Conservation (phyloP, 2,113 vertebrate genomes). For the Acanthochromis polyacanthus region DNA sequence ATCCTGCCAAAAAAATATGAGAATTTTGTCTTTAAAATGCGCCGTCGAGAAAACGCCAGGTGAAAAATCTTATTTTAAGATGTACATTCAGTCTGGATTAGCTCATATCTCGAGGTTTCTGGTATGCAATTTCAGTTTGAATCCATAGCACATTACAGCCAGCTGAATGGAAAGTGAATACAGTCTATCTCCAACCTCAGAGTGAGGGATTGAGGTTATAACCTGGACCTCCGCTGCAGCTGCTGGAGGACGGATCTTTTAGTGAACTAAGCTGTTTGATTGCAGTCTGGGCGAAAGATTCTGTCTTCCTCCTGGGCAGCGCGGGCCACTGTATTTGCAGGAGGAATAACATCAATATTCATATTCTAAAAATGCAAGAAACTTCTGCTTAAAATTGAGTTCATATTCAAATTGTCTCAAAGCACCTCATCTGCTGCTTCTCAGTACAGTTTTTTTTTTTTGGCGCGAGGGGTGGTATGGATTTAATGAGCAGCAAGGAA, state of each 20-base stretch:
- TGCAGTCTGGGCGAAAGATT: conserved; percentile 16
- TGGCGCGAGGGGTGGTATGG: neutral
- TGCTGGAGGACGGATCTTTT: conserved; percentile 22
- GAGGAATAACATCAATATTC: conserved; percentile 37
- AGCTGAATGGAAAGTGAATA: conserved; percentile 59
- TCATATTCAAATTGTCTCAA: conserved; percentile 8
- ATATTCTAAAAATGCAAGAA: neutral
- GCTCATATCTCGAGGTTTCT: conserved; percentile 35
- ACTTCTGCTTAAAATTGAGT: conserved; percentile 10
- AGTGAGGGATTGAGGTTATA: conserved; percentile 73
- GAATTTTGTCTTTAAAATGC: neutral
- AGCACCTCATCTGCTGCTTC: neutral
- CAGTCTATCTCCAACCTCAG: conserved; percentile 54
- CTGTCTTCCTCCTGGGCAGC: neutral
- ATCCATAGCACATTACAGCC: conserved; percentile 46
- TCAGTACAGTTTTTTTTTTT: neutral
- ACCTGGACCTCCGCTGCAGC: conserved; percentile 53
- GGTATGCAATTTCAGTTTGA: conserved; percentile 50
- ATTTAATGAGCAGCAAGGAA: conserved; percentile 33
- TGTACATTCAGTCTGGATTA: conserved; percentile 41
- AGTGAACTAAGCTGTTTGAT: conserved; percentile 44
- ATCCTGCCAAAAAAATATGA: neutral
- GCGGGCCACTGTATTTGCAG: neutral
- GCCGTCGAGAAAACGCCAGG: conserved; percentile 1
- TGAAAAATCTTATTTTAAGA: conserved; percentile 15